Evolutionary conservation across 2,797 vertebrate genomes (phyloP).

Genomic region (Onychomys arenicola): DNA sequence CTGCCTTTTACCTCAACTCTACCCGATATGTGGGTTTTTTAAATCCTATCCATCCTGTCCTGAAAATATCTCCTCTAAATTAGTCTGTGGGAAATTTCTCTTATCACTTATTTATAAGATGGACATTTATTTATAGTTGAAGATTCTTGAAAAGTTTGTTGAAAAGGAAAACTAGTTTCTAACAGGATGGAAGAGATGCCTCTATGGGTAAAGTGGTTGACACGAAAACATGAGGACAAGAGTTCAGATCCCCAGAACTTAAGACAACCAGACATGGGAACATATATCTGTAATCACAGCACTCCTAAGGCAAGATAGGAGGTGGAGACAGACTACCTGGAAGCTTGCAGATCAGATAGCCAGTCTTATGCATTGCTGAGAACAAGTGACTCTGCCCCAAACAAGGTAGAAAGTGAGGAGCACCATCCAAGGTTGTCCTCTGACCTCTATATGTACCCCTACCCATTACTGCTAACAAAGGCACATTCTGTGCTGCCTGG

Average conservation of each 20-base stretch:
- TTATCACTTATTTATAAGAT: slow-evolving; percentile 68
- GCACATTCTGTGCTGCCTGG: neutral
- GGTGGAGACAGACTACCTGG: neutral
- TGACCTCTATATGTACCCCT: too few species aligned
- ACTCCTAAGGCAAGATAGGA: neutral
- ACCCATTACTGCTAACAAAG: neutral
- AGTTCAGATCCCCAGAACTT: neutral
- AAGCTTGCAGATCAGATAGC: neutral
- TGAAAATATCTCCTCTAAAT: slow-evolving; percentile 74
- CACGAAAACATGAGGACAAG: neutral
- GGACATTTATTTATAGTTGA: slow-evolving; percentile 59
- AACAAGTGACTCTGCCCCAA: neutral
- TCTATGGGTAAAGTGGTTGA: neutral
- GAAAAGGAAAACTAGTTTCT: neutral
- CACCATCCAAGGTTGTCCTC: neutral
- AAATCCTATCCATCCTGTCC: neutral
- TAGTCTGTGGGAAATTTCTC: slow-evolving; percentile 68
- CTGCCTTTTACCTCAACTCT: slow-evolving; percentile 9
- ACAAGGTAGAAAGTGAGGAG: neutral
- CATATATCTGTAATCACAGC: neutral
- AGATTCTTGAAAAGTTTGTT: slow-evolving; percentile 44
- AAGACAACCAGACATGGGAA: neutral
- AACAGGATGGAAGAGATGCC: neutral
- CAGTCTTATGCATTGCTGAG: neutral
- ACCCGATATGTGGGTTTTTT: neutral